Evolutionary conservation across 30 jellyfish, hydroid and myxozoan genomes (phyloP).

Genomic region (Aurelia sp.): DNA sequence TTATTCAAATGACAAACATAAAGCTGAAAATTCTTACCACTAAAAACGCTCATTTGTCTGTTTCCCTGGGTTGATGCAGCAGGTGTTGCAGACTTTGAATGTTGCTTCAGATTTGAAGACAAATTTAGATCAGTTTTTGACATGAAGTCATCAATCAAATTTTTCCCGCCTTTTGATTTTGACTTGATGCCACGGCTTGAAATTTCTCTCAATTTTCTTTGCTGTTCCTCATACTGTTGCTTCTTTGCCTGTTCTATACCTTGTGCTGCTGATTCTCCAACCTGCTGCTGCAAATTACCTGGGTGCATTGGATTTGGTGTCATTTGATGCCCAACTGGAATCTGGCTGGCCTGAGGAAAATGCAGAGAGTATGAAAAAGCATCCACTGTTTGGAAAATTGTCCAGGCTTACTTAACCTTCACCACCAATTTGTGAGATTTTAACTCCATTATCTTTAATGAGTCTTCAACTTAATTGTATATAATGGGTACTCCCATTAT

Average conservation of each 20-base stretch:
- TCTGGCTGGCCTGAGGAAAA: no score
- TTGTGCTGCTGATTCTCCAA: constrained; percentile 10
- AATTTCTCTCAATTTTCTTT: constrained; percentile 56
- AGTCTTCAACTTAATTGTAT: no score
- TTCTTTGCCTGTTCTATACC: constrained; percentile 25
- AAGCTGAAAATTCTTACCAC: not conserved
- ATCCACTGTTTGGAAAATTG: no score
- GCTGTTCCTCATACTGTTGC: constrained; percentile 65
- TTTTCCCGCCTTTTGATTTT: constrained; percentile 45
- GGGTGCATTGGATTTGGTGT: constrained; percentile 7
- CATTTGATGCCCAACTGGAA: not conserved
- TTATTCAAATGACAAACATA: no score
- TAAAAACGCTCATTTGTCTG: constrained; percentile 22
- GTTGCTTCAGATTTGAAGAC: constrained; percentile 13
- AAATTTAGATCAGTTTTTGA: constrained; percentile 60
- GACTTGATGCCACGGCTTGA: constrained; percentile 43
- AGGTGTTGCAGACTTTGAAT: not conserved
- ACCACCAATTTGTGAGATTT: no score
- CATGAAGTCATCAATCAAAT: constrained; percentile 46
- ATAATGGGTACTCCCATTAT: no score
- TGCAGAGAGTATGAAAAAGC: no score
- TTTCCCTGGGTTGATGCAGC: not conserved
- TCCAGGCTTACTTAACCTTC: no score
- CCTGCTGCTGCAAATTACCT: not conserved
- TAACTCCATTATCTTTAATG: no score